A percentile compares a stretch with the other conserved stretches of the same genome.
Conservation (phyloP, 2,113 vertebrate species). For the Toxotes jaculatrix region DNA sequence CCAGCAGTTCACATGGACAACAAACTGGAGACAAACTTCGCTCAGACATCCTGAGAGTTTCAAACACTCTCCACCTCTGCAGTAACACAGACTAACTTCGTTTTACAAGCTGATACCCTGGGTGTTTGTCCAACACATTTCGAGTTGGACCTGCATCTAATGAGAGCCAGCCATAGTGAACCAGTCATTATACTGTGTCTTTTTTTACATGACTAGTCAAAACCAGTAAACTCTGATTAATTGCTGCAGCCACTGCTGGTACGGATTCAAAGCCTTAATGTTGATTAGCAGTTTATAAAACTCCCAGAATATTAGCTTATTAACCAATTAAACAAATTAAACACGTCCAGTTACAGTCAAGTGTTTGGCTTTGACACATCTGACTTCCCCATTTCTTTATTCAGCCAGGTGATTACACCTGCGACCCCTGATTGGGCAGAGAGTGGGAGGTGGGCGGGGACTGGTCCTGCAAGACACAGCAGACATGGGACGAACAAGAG, state of each 20-base stretch:
- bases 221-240: too few species aligned
- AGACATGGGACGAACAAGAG: constrained; percentile 72
- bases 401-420: constrained; percentile 65
- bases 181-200: too few species aligned
- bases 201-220: too few species aligned
- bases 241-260: too few species aligned
- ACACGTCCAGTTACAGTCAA: constrained; percentile 26
- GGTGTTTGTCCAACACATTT: too few species aligned
- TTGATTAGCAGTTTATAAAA: too few species aligned
- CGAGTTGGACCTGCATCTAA: too few species aligned
- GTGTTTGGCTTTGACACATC: constrained; percentile 35
- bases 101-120: too few species aligned
- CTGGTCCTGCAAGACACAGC: constrained; percentile 61
- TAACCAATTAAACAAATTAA: neutral
- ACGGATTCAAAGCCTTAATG: too few species aligned
- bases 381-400: constrained; percentile 40
- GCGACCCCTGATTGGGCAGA: constrained; percentile 34
- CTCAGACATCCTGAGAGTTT: neutral
- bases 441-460: constrained; percentile 48
- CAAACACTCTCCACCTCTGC: too few species aligned
- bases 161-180: too few species aligned
- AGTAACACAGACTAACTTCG: too few species aligned
- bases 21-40: constrained; percentile 19
- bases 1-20: neutral
- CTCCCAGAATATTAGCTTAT: neutral